Conservation (phyloP, 2,797 vertebrate species). For the Tauraco hartlaubi region DNA sequence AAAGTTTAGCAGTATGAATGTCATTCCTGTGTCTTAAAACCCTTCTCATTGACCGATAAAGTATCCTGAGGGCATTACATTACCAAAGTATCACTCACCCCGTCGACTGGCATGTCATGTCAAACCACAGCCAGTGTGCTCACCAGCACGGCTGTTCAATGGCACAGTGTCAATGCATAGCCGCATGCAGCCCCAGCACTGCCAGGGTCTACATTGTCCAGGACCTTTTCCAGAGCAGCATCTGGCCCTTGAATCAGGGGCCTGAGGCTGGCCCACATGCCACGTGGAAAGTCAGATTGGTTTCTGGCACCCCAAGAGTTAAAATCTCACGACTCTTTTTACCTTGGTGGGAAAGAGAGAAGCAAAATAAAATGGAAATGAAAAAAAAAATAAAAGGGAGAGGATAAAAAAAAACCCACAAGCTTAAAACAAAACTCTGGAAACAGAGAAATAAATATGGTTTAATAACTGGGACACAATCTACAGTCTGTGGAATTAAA, state of each 20-base stretch:
- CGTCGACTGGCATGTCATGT: fast-evolving
- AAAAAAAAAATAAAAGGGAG: neutral
- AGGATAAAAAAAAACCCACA: neutral
- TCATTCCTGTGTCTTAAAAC: neutral
- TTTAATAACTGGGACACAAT: constrained; percentile 50
- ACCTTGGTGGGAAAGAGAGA: neutral
- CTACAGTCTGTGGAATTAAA: constrained; percentile 43
- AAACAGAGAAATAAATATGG: constrained; percentile 31
- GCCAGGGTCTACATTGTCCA: fast-evolving
- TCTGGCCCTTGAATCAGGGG: neutral
- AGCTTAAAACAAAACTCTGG: neutral
- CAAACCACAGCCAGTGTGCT: fast-evolving
- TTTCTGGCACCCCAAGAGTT: neutral
- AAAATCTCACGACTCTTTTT: neutral
- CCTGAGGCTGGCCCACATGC: neutral
- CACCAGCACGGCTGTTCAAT: neutral
- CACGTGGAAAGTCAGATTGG: neutral
- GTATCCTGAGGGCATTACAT: neutral
- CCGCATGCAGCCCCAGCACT: neutral
- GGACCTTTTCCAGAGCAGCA: neutral
- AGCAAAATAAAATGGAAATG: neutral
- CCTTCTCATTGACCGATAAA: neutral
- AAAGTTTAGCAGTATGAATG: neutral
- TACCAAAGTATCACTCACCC: neutral
- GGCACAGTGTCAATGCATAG: fast-evolving